Evolutionary conservation across 2,113 vertebrate species (phyloP).

Genomic region (Microtus pennsylvanicus): DNA sequence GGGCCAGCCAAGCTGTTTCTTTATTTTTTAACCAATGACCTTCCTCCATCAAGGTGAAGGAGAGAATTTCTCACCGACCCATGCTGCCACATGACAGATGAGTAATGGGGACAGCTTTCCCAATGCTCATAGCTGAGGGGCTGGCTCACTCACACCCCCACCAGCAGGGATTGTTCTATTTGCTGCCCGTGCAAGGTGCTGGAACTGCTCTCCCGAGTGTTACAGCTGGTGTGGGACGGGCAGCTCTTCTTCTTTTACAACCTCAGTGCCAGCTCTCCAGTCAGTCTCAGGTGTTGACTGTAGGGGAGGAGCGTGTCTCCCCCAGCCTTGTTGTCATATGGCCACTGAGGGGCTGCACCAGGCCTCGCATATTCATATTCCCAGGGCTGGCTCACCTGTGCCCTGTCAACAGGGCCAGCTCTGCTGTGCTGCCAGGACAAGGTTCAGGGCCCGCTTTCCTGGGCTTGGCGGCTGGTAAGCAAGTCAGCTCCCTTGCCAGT

Average conservation of each 20-base stretch:
- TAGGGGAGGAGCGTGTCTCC: too few species aligned
- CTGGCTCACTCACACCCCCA: not conserved
- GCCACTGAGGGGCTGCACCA: not conserved
- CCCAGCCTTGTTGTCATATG: not conserved
- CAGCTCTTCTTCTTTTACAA: not conserved
- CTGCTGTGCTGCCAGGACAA: not conserved
- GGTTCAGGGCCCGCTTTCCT: not conserved
- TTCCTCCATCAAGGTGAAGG: too few species aligned
- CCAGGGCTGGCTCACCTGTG: not conserved
- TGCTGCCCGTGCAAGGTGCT: not conserved
- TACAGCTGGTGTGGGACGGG: not conserved
- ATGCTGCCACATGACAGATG: not conserved
- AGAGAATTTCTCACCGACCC: not conserved
- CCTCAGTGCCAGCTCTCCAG: not conserved
- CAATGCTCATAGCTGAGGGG: not conserved
- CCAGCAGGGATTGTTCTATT: not conserved
- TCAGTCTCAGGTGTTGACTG: not conserved
- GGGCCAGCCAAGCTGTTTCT: too few species aligned
- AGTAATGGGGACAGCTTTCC: not conserved
- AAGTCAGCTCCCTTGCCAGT: not conserved
- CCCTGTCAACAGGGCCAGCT: not conserved
- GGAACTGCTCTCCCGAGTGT: not conserved
- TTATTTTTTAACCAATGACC: too few species aligned
- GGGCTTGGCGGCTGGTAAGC: not conserved
- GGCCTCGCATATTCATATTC: not conserved